These are phyloP conservation scores for Gymnocypris eckloni DNA, from an alignment of 2,797 vertebrate species.

Conservation along the genomic window DNA sequence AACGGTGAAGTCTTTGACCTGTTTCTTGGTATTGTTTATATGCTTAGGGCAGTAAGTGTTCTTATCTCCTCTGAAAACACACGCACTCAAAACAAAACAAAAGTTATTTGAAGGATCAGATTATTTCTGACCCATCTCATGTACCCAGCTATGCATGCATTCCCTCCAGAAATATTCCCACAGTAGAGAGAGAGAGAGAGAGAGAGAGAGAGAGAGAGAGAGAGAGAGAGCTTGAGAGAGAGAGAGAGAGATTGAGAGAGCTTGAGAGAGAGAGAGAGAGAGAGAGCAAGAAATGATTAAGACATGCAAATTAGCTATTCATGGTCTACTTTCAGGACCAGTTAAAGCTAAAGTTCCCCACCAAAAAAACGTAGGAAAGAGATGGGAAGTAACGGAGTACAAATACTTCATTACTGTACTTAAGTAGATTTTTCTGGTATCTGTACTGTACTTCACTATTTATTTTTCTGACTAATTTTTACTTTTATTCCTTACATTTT, in stretches of 20 bases:
- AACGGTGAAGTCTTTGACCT: not conserved
- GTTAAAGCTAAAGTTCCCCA: not conserved
- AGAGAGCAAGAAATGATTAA: not conserved
- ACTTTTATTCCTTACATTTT: no score
- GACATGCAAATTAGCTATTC: constrained; percentile 24
- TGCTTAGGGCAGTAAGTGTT: constrained; percentile 27
- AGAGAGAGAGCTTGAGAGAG: constrained; percentile 21
- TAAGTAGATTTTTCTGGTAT: no score
- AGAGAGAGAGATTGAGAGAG: not conserved
- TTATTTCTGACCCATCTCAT: constrained; percentile 76
- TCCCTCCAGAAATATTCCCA: constrained; percentile 66
- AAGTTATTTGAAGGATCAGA: constrained; percentile 79
- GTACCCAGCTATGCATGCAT: constrained; percentile 69
- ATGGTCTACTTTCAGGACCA: constrained; percentile 13
- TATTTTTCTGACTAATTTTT: no score
- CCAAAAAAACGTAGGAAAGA: no score
- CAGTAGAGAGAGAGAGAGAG: constrained; percentile 23
- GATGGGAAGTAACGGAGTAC: no score
- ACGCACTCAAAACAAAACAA: constrained; percentile 21
- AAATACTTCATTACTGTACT: no score
- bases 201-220: not conserved
- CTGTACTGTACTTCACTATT: no score
- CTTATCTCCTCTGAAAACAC: constrained; percentile 25
- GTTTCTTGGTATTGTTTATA: constrained; percentile 22
- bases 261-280: not conserved